These are phyloP conservation scores for Drosophila carrolli DNA, from an alignment of 1,140 invertebrate species.

Conservation along the genomic window DNA sequence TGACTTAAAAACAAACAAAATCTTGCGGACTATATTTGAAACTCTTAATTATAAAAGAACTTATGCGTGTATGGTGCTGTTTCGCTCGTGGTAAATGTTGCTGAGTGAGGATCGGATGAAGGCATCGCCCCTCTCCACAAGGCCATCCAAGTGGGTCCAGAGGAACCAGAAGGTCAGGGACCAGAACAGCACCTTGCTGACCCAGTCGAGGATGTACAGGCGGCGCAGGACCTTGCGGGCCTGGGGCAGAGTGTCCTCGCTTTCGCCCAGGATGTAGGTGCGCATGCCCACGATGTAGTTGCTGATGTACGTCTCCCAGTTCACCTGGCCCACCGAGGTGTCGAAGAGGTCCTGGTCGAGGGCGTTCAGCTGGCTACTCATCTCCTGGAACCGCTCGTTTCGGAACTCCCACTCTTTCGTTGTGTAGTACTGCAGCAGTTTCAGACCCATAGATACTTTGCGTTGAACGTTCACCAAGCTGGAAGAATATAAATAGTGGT, in stretches of 20 bases:
- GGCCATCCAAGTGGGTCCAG: slow-evolving; percentile 78
- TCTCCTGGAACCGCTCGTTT: slow-evolving; percentile 89
- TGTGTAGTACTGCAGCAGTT: slow-evolving; percentile 93
- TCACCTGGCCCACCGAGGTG: slow-evolving; percentile 86
- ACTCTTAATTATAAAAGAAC: slow-evolving; percentile 28
- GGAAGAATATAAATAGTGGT: slow-evolving; percentile 16
- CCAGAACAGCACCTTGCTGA: slow-evolving; percentile 81
- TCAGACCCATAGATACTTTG: slow-evolving; percentile 87
- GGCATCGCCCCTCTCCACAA: slow-evolving; percentile 68
- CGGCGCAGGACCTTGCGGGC: slow-evolving; percentile 87
- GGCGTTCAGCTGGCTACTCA: slow-evolving; percentile 87
- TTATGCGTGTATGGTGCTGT: slow-evolving; percentile 59
- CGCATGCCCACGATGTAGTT: slow-evolving; percentile 90
- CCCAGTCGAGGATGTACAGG: slow-evolving; percentile 86
- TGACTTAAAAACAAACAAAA: slow-evolving; percentile 40
- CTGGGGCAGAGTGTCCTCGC: slow-evolving; percentile 90
- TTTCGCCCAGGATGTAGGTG: slow-evolving; percentile 91
- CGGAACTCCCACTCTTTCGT: slow-evolving; percentile 93
- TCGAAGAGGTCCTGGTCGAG: slow-evolving; percentile 87
- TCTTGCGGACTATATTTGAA: slow-evolving; percentile 40
- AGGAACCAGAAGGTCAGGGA: slow-evolving; percentile 82
- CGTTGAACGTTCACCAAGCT: slow-evolving; percentile 89
- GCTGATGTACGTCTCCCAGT: slow-evolving; percentile 89
- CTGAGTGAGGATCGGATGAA: slow-evolving; percentile 63
- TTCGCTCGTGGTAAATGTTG: slow-evolving; percentile 63